These are phyloP conservation scores for Balearica regulorum DNA, from an alignment of 2,797 vertebrate genomes.

Conservation along the genomic window DNA sequence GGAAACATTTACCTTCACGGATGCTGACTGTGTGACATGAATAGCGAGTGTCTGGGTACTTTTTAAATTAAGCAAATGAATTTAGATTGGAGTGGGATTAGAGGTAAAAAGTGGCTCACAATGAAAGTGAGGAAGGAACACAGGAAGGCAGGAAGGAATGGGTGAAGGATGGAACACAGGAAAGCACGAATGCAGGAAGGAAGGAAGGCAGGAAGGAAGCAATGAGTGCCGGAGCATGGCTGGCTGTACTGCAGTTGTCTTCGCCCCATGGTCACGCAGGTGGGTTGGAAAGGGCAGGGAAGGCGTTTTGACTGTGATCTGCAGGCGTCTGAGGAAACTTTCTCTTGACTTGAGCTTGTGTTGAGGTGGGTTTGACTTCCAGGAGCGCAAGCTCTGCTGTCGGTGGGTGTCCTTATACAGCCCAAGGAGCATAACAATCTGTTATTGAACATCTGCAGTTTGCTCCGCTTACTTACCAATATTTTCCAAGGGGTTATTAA, in stretches of 20 bases:
- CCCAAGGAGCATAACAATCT: not conserved
- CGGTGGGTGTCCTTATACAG: not conserved
- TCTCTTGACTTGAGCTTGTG: not conserved
- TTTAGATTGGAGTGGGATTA: not conserved
- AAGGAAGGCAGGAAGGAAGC: no score
- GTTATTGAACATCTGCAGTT: not conserved
- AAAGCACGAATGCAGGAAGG: no score
- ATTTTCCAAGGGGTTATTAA: not conserved
- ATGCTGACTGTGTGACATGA: not conserved
- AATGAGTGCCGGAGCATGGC: not conserved
- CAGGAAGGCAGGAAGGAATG: no score
- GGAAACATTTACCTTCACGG: not conserved
- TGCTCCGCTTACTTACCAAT: not conserved
- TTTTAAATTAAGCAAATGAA: not conserved
- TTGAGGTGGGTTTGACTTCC: not conserved
- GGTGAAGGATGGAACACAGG: not conserved
- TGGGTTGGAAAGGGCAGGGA: not conserved
- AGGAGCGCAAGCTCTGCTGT: not conserved
- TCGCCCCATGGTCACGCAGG: not conserved
- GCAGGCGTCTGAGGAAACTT: not conserved
- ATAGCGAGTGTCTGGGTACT: rapidly evolving
- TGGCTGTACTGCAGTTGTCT: not conserved
- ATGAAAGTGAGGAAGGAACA: not conserved
- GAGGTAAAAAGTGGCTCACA: not conserved
- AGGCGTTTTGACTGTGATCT: not conserved